Base-by-base conservation (phyloP, 1,140 invertebrate genomes). In the Drosophila miranda region DNA sequence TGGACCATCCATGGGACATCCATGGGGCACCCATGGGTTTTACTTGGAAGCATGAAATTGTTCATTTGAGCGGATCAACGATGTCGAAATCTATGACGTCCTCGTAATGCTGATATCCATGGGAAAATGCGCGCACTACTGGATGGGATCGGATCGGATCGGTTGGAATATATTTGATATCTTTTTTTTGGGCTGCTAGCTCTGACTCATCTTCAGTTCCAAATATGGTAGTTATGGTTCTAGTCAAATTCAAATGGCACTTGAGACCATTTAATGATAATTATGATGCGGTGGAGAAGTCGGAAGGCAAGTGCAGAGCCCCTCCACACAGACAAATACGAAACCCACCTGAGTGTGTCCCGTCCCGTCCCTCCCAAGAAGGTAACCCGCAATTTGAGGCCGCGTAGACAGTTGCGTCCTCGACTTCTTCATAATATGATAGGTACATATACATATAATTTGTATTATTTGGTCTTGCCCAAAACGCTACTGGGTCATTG, bases 61-160 rank as follows among this genome's bases (percentile, higher is more conserved):
- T 59, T 78, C 81, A 84, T 34, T 66, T 77, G 69, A 84, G 77
- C 77, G 81, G 54, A 84, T 86, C 78, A 56, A 45, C 54, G 63
- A 61, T 60, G 77, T 86, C 77, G 81, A 84, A 83, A 83, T 38
- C 76, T 81, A 77, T 82, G 78, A 75, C 59, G 78, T 66, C 64
- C 38, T 49, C 67, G 82, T 78, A 82, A 86, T 62, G 54, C 61
- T 87, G 78, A 87, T 87, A 87, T 82, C 82, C 82, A 87, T 87
- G 82, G 82, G 82, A 87, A 87, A 75, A 78, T 58, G 38, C 9
- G 30, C 30, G 9, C 30, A 11, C 30, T 11, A 34, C 30, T 34
- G 9, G 30, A 9, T 26, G 49, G 14, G 21, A 19, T 44, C 13
- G 28, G 21, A n/a, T 30, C 3, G n/a, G 21, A n/a, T 38, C n/a